Evolutionary conservation across 2,113 vertebrate genomes (phyloP).

Genomic region (Alligator sinensis): DNA sequence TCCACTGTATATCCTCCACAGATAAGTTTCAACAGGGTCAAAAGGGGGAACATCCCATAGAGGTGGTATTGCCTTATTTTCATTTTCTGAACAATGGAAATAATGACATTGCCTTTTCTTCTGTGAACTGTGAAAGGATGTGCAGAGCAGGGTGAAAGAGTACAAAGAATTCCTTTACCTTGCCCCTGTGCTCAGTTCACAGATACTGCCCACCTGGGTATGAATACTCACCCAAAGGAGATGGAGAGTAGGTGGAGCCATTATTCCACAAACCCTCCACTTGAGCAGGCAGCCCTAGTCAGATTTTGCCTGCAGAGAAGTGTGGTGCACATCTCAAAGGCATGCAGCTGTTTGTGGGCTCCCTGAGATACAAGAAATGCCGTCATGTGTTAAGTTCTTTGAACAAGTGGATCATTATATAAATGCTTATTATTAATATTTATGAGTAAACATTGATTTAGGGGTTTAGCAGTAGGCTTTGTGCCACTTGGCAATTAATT

Average conservation of each 20-base stretch:
- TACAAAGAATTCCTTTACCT: not conserved
- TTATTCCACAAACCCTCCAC: not conserved
- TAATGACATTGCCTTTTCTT: not conserved
- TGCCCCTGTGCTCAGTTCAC: not conserved
- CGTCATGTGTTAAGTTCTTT: not conserved
- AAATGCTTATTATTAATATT: not conserved
- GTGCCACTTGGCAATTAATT: not conserved
- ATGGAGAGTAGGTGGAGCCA: not conserved
- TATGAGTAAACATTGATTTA: not conserved
- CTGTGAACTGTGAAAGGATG: not conserved
- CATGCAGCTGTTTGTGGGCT: no score
- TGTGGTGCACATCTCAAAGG: not conserved
- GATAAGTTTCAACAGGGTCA: not conserved
- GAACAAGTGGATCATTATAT: not conserved
- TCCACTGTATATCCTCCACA: not conserved
- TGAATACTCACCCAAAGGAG: not conserved
- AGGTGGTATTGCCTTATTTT: not conserved
- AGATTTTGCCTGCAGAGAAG: not conserved
- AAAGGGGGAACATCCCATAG: not conserved
- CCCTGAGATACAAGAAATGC: not conserved
- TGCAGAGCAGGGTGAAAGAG: not conserved
- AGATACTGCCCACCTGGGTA: not conserved
- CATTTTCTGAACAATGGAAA: not conserved
- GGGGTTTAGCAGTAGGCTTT: not conserved
- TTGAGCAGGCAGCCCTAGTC: not conserved